A percentile compares a stretch with the other conserved stretches of the same genome.
phyloP scores from a whole-genome alignment of 2,797 vertebrate species.

The Saxicola maurus region DNA sequence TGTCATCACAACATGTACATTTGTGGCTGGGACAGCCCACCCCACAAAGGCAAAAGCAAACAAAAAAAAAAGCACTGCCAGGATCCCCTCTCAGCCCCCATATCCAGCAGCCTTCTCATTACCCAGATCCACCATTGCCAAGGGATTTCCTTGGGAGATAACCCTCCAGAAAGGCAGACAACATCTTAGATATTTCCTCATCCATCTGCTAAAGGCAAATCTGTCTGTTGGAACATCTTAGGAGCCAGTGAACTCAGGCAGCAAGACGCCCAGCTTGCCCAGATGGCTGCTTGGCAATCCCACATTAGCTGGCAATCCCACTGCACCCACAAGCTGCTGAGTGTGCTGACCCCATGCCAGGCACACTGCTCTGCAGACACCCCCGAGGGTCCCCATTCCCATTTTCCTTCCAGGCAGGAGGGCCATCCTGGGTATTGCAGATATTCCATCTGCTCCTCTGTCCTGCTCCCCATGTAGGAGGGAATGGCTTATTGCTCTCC shows the following conservation, averaged over 20 bases:
- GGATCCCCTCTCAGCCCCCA: not conserved
- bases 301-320: not conserved
- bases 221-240: not conserved
- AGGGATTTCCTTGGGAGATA: not conserved
- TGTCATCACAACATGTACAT: not conserved
- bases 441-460: not conserved
- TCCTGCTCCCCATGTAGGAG: fast-evolving
- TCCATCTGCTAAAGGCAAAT: not conserved
- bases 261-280: not conserved
- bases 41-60: not conserved
- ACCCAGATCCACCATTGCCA: not conserved
- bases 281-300: not conserved
- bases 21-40: not conserved
- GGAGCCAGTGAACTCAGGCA: not conserved
- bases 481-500: not conserved
- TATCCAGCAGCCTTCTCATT: not conserved
- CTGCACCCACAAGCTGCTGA: not conserved
- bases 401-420: not conserved
- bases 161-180: not conserved
- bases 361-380: not conserved
- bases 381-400: not conserved
- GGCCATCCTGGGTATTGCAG: not conserved
- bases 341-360: not conserved
- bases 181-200: not conserved
- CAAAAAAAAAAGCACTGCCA: not conserved